Conservation (phyloP, 2,797 vertebrate genomes). For the Ctenochaetus hawaiiensis region DNA sequence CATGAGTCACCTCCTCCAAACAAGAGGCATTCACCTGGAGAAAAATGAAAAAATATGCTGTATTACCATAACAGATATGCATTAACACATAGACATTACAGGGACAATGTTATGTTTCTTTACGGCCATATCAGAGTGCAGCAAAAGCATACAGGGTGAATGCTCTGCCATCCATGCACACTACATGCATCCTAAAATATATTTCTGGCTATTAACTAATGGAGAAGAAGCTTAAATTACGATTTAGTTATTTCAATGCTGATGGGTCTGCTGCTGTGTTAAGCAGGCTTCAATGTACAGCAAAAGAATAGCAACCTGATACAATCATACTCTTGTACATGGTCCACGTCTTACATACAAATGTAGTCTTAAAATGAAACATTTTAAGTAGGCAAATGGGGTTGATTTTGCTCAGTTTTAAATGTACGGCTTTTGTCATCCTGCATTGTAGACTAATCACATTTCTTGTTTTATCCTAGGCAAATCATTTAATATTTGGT, state of each 20-base stretch:
- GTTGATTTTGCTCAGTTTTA: no score
- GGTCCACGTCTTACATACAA: not conserved
- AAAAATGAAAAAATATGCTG: not conserved
- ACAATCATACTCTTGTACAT: not conserved
- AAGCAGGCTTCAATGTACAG: not conserved
- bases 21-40: conserved; percentile 90
- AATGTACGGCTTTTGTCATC: not conserved
- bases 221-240: not conserved
- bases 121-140: no score
- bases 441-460: not conserved
- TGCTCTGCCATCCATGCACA: no score
- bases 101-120: no score
- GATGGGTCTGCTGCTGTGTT: not conserved
- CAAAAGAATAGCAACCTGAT: not conserved
- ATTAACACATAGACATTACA: not conserved
- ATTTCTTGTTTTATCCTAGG: not conserved
- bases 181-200: no score
- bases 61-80: not conserved
- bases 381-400: not conserved
- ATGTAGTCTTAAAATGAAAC: not conserved
- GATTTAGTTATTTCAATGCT: not conserved
- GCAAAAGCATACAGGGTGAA: no score
- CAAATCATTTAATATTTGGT: not conserved
- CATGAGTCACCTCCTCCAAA: conserved; percentile 96
- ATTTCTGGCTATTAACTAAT: not conserved